phyloP scores from a whole-genome alignment of 2,888 invertebrate species.

The Axea sp. region DNA sequence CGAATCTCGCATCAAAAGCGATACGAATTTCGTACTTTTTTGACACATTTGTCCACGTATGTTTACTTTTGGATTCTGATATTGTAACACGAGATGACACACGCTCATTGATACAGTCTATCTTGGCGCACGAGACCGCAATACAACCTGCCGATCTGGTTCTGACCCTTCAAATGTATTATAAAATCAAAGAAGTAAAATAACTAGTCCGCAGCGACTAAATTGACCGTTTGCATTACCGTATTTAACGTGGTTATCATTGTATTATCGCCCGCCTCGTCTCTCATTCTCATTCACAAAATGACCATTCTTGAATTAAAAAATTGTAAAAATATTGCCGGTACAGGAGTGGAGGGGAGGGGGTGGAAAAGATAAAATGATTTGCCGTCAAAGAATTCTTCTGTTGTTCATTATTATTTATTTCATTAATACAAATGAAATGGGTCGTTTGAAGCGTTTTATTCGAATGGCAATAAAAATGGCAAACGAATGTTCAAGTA shows the following conservation, averaged over 20 bases:
- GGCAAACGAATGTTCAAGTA: too few species aligned
- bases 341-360: too few species aligned
- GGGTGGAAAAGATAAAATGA: too few species aligned
- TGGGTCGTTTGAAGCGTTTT: too few species aligned
- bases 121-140: constrained; percentile 20
- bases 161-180: constrained; percentile 53
- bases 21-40: not conserved
- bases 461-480: too few species aligned
- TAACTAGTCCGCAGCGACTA: constrained; percentile 32
- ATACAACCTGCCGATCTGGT: constrained; percentile 26
- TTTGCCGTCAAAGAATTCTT: too few species aligned
- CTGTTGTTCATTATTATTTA: too few species aligned
- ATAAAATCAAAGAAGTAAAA: constrained; percentile 44
- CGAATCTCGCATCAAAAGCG: not conserved
- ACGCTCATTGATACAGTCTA: constrained; percentile 12
- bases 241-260: constrained; percentile 35
- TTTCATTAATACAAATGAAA: too few species aligned
- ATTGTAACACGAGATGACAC: constrained; percentile 13
- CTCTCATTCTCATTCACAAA: too few species aligned
- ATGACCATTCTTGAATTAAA: too few species aligned
- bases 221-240: constrained; percentile 37
- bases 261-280: constrained; percentile 21
- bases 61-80: constrained; percentile 6
- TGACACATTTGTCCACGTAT: constrained; percentile 1
- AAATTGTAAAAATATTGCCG: too few species aligned